Evolutionary conservation across 2,113 vertebrate species (phyloP).

Genomic region (Solea solea): DNA sequence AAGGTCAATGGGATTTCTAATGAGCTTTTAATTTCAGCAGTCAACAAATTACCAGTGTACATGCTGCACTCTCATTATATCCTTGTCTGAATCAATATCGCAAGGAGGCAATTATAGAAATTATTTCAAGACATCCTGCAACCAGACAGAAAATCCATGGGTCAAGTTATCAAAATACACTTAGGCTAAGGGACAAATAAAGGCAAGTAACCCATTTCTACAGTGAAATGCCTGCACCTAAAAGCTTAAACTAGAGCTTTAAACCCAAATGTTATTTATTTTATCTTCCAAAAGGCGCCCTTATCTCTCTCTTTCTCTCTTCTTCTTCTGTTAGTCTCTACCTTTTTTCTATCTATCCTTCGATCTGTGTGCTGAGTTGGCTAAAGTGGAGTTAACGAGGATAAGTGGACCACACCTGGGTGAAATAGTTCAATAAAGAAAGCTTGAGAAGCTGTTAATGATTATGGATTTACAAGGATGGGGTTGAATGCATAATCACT

Average conservation of each 20-base stretch:
- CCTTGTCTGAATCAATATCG: conserved; percentile 75
- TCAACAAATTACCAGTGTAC: conserved; percentile 69
- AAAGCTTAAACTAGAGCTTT: conserved; percentile 59
- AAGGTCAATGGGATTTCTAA: conserved; percentile 76
- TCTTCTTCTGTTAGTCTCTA: conserved; percentile 44
- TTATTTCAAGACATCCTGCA: conserved; percentile 76
- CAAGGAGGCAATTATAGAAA: conserved; percentile 76
- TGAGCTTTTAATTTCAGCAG: conserved; percentile 79
- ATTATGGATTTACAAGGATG: conserved; percentile 82
- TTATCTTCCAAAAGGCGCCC: conserved; percentile 62
- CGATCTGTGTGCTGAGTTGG: conserved; percentile 75
- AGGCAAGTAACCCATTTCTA: conserved; percentile 29
- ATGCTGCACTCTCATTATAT: conserved; percentile 72
- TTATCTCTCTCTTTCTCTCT: conserved; percentile 43
- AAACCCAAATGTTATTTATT: conserved; percentile 62
- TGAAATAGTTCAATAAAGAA: conserved; percentile 82
- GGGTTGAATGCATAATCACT: conserved; percentile 67
- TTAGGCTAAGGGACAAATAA: conserved; percentile 50
- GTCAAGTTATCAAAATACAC: conserved; percentile 61
- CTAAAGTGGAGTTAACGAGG: conserved; percentile 81
- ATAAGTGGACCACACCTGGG: conserved; percentile 81
- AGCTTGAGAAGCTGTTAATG: conserved; percentile 83
- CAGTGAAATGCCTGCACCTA: conserved; percentile 15
- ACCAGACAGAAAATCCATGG: conserved; percentile 76
- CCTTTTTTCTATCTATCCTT: conserved; percentile 57